These are phyloP conservation scores for Papilio dardanus DNA, from an alignment of 1,140 invertebrate species.

Conservation along the genomic window DNA sequence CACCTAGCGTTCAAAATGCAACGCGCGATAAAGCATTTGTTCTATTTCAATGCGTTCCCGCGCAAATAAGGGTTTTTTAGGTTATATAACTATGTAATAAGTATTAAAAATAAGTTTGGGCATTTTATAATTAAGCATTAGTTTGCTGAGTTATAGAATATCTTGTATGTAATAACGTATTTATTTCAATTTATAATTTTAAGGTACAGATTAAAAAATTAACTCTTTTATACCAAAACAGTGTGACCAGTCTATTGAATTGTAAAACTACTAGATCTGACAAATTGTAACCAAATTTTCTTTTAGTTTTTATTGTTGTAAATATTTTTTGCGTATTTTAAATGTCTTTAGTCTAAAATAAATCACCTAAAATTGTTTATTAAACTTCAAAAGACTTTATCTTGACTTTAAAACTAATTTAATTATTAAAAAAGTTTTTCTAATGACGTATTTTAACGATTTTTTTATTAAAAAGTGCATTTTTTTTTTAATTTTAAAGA, in stretches of 20 bases:
- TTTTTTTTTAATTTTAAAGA: conserved; percentile 1
- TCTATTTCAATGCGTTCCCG: no score
- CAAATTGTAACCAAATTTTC: conserved; percentile 57
- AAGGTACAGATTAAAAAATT: conserved; percentile 36
- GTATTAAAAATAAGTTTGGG: conserved; percentile 13
- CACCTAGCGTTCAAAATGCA: no score
- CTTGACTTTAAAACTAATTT: no score
- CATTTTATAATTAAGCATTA: conserved; percentile 5
- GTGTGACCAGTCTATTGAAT: conserved; percentile 64
- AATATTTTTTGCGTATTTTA: conserved; percentile 33
- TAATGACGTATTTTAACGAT: no score
- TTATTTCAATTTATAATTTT: conserved; percentile 43
- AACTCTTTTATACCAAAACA: conserved; percentile 69
- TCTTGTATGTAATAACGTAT: conserved; percentile 37
- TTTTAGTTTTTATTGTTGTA: conserved; percentile 46
- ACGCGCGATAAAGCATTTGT: no score
- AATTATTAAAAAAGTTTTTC: no score
- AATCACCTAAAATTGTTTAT: background rate
- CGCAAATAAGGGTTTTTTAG: no score
- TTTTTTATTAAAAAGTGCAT: no score
- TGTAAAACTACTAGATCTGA: conserved; percentile 44
- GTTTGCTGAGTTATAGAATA: conserved; percentile 26
- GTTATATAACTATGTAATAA: no score
- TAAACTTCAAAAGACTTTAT: no score
- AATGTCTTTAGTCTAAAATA: background rate